Evolutionary conservation across 2,797 vertebrate species (phyloP).

Genomic region (Sandelia bainsii): DNA sequence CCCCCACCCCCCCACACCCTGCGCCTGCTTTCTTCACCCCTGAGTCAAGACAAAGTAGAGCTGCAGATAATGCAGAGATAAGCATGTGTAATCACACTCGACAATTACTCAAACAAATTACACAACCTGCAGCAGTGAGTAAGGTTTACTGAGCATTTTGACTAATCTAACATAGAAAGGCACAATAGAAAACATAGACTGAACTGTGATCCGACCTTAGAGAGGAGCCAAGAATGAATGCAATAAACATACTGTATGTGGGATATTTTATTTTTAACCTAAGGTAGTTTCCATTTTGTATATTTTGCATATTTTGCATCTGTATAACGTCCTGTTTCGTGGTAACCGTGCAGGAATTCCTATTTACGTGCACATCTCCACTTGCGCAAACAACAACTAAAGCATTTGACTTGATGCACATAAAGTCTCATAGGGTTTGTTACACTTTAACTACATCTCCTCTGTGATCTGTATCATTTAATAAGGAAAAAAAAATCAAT

Average conservation of each 20-base stretch:
- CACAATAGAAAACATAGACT: too few species aligned
- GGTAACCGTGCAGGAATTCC: too few species aligned
- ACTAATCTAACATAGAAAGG: background rate
- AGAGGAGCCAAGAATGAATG: too few species aligned
- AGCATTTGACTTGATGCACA: too few species aligned
- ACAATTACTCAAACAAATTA: background rate
- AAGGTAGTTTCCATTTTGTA: too few species aligned
- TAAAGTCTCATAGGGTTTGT: background rate
- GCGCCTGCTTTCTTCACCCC: background rate
- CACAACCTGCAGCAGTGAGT: background rate
- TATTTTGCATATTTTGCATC: too few species aligned
- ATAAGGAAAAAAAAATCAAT: background rate
- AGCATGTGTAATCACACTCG: background rate
- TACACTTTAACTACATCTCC: background rate
- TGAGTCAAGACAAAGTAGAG: background rate
- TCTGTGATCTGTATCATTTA: background rate
- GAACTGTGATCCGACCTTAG: too few species aligned
- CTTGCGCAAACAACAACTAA: too few species aligned
- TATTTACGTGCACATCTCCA: too few species aligned
- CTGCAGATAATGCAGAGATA: slow-evolving; percentile 24
- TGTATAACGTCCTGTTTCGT: too few species aligned
- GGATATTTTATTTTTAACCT: too few species aligned
- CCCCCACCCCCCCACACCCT: background rate
- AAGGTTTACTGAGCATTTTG: background rate
- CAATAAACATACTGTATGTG: too few species aligned